Evolutionary conservation across 2,888 invertebrate species (phyloP), one percentile per base, ranked within the genome.

Genomic region (Xanthia icteritia): DNA sequence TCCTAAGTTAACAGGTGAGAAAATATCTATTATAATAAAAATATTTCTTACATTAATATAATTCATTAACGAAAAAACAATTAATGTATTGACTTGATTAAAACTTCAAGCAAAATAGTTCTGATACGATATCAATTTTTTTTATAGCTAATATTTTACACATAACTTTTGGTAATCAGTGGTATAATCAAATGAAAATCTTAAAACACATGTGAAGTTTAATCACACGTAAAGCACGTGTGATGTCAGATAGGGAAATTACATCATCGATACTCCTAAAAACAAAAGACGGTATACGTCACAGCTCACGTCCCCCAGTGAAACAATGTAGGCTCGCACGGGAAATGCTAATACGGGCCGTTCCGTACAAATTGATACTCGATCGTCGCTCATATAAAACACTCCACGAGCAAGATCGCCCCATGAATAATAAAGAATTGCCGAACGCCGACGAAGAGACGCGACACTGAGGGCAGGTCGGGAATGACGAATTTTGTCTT

Each of bases 311-410:
- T 86, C 81, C 84, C 80, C 82, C 83, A 83, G 89, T 92, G 91
- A 91, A 94, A 95, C 95, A 96, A 95, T 95, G 95, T 95, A 94
- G 93, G 94, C 92, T 92, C 90, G 89, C 89, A 92, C 89, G 90
- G 93, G 93, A 94, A 94, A 96, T 96, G 96, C 95, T 96, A 96
- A 96, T 96, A 94, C 92, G 92, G 93, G 93, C 91, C 94, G 94
- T 92, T 94, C 92, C 92, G 92, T 93, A 95, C 96, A 96, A 96
- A 96, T 96, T 96, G 96, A 96, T 96, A 96, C 95, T 96, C 96
- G 96, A 96, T 96, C 96, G 96, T 96, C 94, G 95, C 96, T 96
- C 96, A 96, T 96, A 96, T 96, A 96, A 96, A 96, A 96, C 96
- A 96, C 96, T 96, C 95, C 93, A 93, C 92, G 93, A 94, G 93